These are phyloP conservation scores for Cossypha polioptera DNA, from an alignment of 2,797 vertebrate species.

Conservation along the genomic window DNA sequence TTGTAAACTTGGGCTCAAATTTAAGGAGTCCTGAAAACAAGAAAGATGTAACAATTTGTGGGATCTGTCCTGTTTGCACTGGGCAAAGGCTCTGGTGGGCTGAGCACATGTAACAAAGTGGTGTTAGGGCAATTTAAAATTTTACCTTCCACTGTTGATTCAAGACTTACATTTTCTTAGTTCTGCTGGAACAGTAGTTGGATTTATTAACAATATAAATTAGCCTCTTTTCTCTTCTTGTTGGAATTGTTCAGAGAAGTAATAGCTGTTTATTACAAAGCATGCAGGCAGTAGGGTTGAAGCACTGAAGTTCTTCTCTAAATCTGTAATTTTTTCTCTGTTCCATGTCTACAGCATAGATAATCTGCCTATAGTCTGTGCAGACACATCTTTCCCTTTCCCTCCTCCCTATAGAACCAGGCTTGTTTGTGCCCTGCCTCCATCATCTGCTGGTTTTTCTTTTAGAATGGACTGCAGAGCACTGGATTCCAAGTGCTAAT, in stretches of 20 bases:
- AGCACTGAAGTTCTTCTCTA: background rate
- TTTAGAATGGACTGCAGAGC: background rate
- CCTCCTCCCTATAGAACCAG: background rate
- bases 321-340: background rate
- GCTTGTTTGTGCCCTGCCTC: background rate
- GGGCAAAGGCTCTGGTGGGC: fast-evolving
- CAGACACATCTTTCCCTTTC: background rate
- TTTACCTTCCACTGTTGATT: fast-evolving
- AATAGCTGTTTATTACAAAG: background rate
- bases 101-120: fast-evolving
- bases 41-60: fast-evolving
- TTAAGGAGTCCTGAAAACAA: background rate
- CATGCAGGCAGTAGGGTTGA: background rate
- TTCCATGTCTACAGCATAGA: fast-evolving
- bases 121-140: fast-evolving
- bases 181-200: background rate
- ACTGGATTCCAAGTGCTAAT: background rate
- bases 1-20: background rate
- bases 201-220: background rate
- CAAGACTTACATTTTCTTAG: background rate
- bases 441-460: background rate
- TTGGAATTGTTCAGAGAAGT: background rate
- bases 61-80: background rate
- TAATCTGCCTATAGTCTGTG: background rate
- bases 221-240: background rate